Percentiles rank a stretch among this genome's conserved stretches.
Conservation (phyloP, 2,888 invertebrate species). For the Aspidiotus rigidus region DNA sequence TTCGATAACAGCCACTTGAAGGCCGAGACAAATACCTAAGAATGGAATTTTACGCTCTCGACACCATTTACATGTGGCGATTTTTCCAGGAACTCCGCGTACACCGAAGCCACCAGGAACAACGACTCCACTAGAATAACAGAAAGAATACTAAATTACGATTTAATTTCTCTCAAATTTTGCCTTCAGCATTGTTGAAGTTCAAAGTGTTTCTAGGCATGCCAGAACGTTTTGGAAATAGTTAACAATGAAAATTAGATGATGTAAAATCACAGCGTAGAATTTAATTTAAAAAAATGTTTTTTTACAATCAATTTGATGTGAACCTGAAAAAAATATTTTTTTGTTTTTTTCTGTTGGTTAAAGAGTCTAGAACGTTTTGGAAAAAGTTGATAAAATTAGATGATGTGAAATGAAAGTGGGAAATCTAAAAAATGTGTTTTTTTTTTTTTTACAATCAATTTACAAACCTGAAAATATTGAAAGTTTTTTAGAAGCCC, state of each 20-base stretch:
- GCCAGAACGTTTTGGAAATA: too few species aligned
- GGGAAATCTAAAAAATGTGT: too few species aligned
- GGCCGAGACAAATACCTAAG: slow-evolving; percentile 93
- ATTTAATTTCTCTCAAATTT: neutral
- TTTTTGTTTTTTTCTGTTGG: too few species aligned
- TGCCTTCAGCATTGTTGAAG: neutral
- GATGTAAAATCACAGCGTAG: too few species aligned
- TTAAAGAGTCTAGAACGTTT: too few species aligned
- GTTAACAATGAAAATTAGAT: too few species aligned
- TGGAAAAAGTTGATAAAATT: neutral
- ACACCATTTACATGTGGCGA: slow-evolving; percentile 88
- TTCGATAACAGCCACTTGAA: slow-evolving; percentile 94
- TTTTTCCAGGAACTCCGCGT: slow-evolving; percentile 92
- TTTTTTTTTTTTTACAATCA: too few species aligned
- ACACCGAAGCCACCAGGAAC: slow-evolving; percentile 97
- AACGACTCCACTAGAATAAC: slow-evolving; percentile 64
- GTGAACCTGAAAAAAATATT: too few species aligned
- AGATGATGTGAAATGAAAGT: neutral
- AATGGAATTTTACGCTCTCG: slow-evolving; percentile 80
- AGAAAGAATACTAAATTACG: neutral
- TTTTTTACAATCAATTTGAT: too few species aligned
- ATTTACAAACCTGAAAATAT: neutral
- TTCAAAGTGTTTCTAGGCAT: too few species aligned
- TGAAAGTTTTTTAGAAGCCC: too few species aligned
- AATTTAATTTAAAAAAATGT: too few species aligned